These are phyloP conservation scores for Pteronotus mesoamericanus DNA, from an alignment of 2,797 vertebrate genomes.

Conservation along the genomic window DNA sequence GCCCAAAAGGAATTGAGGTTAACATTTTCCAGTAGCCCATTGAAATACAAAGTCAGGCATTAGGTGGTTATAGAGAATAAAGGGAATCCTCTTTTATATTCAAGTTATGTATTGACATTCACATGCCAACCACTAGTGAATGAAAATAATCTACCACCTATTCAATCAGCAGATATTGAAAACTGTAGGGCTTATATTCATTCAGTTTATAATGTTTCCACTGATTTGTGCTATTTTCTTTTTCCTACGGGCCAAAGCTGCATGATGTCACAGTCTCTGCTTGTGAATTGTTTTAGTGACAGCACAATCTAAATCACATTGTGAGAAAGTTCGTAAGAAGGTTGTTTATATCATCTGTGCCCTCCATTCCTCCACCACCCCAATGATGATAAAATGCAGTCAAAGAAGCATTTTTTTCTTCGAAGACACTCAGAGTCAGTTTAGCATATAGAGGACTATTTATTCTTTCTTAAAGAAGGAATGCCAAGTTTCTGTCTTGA, in stretches of 20 bases:
- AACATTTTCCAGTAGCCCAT: not conserved
- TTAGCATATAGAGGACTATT: not conserved
- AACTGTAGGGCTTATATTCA: not conserved
- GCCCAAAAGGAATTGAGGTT: not conserved
- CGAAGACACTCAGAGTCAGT: not conserved
- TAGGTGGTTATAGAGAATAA: constrained; percentile 26
- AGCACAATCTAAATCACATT: not conserved
- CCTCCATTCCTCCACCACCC: not conserved
- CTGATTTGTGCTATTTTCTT: not conserved
- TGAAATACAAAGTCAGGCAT: not conserved
- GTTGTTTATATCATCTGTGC: not conserved
- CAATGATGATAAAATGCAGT: not conserved
- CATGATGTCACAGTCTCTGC: not conserved
- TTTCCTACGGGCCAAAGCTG: not conserved
- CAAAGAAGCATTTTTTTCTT: not conserved
- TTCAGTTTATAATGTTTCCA: not conserved
- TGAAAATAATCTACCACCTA: not conserved
- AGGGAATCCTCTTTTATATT: not conserved
- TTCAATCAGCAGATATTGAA: not conserved
- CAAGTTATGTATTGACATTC: not conserved
- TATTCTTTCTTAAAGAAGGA: constrained; percentile 31
- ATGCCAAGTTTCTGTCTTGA: constrained; percentile 16
- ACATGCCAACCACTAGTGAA: not conserved
- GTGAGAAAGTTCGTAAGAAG: not conserved
- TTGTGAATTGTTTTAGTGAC: not conserved